These are phyloP conservation scores for Egretta garzetta DNA, from an alignment of 2,113 vertebrate genomes.

Conservation along the genomic window DNA sequence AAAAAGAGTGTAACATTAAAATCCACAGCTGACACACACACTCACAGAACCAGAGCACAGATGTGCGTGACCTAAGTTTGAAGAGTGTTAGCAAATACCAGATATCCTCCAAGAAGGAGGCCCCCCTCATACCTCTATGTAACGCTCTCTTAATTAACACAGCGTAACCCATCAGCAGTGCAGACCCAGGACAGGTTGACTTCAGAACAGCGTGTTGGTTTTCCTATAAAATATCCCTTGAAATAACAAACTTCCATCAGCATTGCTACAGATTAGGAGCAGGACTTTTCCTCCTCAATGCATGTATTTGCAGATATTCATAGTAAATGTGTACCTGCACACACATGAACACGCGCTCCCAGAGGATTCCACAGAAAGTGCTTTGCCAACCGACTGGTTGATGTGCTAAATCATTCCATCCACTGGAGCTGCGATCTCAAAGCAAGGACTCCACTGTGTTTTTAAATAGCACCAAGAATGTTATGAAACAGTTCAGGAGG, in stretches of 20 bases:
- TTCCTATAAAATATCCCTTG: not conserved
- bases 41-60: too few relatives aligned
- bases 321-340: not conserved
- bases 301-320: fast-evolving
- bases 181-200: not conserved
- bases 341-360: not conserved
- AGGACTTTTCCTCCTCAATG: fast-evolving
- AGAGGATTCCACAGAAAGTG: not conserved
- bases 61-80: too few relatives aligned
- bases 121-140: too few relatives aligned
- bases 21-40: not conserved
- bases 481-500: not conserved
- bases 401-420: not conserved
- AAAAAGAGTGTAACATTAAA: not conserved
- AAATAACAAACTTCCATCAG: not conserved
- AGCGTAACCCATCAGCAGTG: not conserved
- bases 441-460: not conserved
- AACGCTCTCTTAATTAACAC: fast-evolving
- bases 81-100: not conserved
- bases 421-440: not conserved
- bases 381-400: not conserved
- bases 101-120: not conserved
- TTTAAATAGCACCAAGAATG: not conserved
- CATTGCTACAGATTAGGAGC: fast-evolving
- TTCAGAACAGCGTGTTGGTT: not conserved